These are phyloP conservation scores for Chrysina gloriosa DNA, from an alignment of 2,888 invertebrate genomes.

Conservation along the genomic window DNA sequence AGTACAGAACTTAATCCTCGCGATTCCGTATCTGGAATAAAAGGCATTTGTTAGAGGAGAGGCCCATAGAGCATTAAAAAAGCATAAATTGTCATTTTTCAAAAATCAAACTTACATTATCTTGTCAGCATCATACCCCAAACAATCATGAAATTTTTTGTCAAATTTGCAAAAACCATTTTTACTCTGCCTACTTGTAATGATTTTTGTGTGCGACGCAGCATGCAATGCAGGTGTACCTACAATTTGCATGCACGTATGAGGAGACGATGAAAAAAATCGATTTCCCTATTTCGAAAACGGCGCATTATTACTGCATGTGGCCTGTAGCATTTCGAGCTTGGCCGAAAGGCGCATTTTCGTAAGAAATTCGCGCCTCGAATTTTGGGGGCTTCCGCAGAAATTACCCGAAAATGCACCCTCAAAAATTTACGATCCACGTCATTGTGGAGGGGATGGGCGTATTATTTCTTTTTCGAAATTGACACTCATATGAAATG, in stretches of 20 bases:
- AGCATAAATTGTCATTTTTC: constrained; percentile 37
- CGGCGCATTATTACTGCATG: constrained; percentile 8
- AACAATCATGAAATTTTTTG: constrained; percentile 40
- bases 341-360: not conserved
- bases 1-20: not conserved
- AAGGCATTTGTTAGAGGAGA: constrained; percentile 11
- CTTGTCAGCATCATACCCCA: constrained; percentile 31
- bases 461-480: constrained; percentile 45
- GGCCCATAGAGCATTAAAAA: constrained; percentile 17
- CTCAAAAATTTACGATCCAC: constrained; percentile 45
- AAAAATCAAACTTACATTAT: constrained; percentile 42
- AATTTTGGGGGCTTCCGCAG: not conserved
- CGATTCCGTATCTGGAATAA: constrained; percentile 35
- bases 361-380: not conserved
- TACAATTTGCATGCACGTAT: constrained; percentile 9
- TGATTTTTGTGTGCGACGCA: constrained; percentile 31
- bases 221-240: constrained; percentile 13
- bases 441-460: constrained; percentile 53
- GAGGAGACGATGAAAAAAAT: constrained; percentile 22
- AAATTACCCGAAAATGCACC: not conserved
- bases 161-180: constrained; percentile 36
- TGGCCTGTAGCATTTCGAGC: constrained; percentile 13
- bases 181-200: constrained; percentile 43
- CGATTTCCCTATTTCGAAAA: constrained; percentile 19
- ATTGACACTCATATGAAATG: constrained; percentile 38